Percentiles rank a stretch among this genome's conserved stretches.
phyloP scores from a whole-genome alignment of 2,797 vertebrate species.

The Rhynchotus rufescens region DNA sequence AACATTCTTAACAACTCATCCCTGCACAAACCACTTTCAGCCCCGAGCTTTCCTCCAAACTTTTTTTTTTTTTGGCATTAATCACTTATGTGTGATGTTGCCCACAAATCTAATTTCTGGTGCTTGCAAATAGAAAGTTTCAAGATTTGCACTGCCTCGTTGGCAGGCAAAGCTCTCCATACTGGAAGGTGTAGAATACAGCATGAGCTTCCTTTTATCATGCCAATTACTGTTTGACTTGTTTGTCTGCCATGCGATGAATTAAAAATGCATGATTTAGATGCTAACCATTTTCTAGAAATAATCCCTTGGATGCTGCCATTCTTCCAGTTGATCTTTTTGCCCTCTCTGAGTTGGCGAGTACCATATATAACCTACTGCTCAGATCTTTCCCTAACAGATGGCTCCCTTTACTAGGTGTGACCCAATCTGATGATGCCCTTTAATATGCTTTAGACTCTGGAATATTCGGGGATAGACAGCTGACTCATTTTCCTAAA shows the following conservation, averaged over 20 bases:
- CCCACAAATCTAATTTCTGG: background rate
- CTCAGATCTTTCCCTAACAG: constrained; percentile 81
- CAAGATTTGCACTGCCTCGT: background rate
- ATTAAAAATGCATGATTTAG: constrained; percentile 82
- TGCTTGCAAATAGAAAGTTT: background rate
- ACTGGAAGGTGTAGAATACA: constrained; percentile 22
- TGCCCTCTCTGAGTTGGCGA: constrained; percentile 77
- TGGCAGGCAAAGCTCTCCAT: background rate
- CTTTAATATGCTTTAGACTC: constrained; percentile 80
- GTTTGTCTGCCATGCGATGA: constrained; percentile 77
- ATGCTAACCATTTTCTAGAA: constrained; percentile 69
- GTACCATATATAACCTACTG: constrained; percentile 66
- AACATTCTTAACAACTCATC: background rate
- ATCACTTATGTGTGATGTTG: background rate
- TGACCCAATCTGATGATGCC: constrained; percentile 83
- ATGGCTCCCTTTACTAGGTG: constrained; percentile 82
- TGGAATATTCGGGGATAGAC: constrained; percentile 73
- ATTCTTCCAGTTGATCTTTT: constrained; percentile 80
- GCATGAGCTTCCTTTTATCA: constrained; percentile 62
- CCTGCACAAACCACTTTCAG: background rate
- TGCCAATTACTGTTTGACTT: constrained; percentile 79
- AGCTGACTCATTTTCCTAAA: constrained; percentile 70
- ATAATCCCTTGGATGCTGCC: constrained; percentile 76
- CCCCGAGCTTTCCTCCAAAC: background rate
- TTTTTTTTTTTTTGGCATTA: background rate